Evolutionary conservation across 2,888 invertebrate genomes (phyloP).

Genomic region (Drosophila limbata): DNA sequence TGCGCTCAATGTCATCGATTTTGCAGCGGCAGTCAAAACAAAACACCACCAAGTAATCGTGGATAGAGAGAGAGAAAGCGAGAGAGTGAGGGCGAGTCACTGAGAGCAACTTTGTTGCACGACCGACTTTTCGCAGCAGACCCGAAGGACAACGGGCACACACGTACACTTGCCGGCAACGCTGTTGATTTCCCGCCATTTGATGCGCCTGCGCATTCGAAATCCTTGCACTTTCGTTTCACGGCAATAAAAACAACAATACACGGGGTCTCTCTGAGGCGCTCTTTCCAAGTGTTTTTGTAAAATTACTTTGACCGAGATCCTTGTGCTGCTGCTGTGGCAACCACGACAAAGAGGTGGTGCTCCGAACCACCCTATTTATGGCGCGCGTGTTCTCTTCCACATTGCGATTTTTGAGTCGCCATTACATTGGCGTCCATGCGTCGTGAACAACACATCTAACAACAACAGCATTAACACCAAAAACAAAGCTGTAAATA

Average conservation of each 20-base stretch:
- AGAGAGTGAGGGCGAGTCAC: constrained; percentile 25
- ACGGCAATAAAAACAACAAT: constrained; percentile 19
- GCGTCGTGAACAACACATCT: constrained; percentile 29
- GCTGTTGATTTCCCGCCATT: constrained; percentile 72
- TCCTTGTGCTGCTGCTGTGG: constrained; percentile 43
- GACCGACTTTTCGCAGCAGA: constrained; percentile 70
- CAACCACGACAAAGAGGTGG: not conserved
- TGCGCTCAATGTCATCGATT: constrained; percentile 85
- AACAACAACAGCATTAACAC: constrained; percentile 35
- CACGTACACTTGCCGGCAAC: constrained; percentile 31
- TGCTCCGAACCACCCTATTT: constrained; percentile 21
- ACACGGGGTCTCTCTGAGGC: constrained; percentile 32
- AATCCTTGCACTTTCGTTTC: constrained; percentile 83
- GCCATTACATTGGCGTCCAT: constrained; percentile 74
- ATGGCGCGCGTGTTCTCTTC: constrained; percentile 19
- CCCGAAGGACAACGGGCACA: constrained; percentile 57
- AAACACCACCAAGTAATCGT: constrained; percentile 61
- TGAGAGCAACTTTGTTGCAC: constrained; percentile 81
- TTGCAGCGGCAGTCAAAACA: constrained; percentile 68
- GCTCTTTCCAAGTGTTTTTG: constrained; percentile 73
- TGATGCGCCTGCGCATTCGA: constrained; percentile 74
- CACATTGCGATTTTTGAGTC: constrained; percentile 44
- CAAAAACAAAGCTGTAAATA: constrained; percentile 3
- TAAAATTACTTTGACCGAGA: constrained; percentile 86
- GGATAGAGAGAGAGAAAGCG: constrained; percentile 29